Evolutionary conservation across 2,797 vertebrate species (phyloP), one percentile per base, ranked within the genome.

Genomic region (Sebastiscus albofasciatus): DNA sequence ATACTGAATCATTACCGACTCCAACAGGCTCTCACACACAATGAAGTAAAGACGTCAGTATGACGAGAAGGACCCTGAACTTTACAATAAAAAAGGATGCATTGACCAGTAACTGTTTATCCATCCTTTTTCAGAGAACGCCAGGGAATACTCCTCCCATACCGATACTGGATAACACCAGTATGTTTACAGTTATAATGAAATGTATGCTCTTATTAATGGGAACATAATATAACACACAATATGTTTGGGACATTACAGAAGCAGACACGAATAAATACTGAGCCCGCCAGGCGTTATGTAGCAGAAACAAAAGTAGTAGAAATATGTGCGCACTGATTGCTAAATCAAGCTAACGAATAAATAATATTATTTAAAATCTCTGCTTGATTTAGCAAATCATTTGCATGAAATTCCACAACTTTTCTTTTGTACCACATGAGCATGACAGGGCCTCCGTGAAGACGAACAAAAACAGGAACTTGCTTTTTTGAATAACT

Each of bases 1-100:
- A 66, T 2, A 42, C 24, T 16, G 27, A 52, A 20, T n/a, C n/a
- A 33, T 27, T 33, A 49, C 54, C 9, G 61, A 74, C 61, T 26
- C 72, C 78, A 42, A 36, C n/a, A 70, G 65, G 5, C 54, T 54
- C 36, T 61, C 20, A 33, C 64, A 59, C 77, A 79, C 71, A 55
- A 2, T 16, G 42, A 80, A 6, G 22, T 26, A 2, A 75, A 59
- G 2, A 1, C 4, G 24, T 59, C 61, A 49, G 52, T 65, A 34
- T 16, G 29, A 67, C 14, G 59, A 66, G 78, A 20, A 54, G 11
- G 6, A 11, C 65, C 18, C 67, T 3, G 34, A 70, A 4, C 5
- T 22, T 36, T 49, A 56, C 16, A 6, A 39, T 68, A 72, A 55
- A 68, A 54, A 68, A 76, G 58, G 52, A 76, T 33, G 67, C 24